A percentile compares a stretch with the other conserved stretches of the same genome.
These are phyloP conservation scores for Microtus montanus DNA, from an alignment of 2,113 vertebrate genomes.

Conservation along the genomic window DNA sequence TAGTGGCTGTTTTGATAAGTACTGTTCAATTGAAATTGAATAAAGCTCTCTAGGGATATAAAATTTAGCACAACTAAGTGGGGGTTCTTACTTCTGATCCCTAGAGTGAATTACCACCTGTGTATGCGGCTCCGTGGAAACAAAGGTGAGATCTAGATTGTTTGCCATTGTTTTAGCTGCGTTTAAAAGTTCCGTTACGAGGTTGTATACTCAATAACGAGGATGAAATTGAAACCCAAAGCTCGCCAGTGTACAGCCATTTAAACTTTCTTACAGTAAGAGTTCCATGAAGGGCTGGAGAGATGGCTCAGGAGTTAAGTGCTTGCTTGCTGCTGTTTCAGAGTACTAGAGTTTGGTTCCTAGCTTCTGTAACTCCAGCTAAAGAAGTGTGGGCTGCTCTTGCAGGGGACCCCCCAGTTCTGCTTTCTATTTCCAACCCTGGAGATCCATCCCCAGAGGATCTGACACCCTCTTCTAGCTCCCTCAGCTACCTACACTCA, in stretches of 20 bases:
- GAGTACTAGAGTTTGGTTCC: neutral
- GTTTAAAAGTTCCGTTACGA: neutral
- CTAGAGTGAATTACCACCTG: slow-evolving; percentile 46
- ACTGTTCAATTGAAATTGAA: slow-evolving; percentile 44
- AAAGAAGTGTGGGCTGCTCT: neutral
- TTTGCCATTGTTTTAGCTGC: neutral
- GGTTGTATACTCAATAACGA: neutral
- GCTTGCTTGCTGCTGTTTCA: neutral
- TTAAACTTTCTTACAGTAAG: neutral
- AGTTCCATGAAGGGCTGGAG: neutral
- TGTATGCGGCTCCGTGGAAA: neutral
- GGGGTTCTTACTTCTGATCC: slow-evolving; percentile 19
- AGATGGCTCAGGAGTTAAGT: neutral
- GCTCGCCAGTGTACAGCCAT: neutral
- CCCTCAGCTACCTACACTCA: neutral
- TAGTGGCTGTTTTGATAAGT: slow-evolving; percentile 10
- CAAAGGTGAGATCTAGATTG: neutral
- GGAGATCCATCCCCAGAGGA: neutral
- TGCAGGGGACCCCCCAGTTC: neutral
- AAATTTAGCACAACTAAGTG: slow-evolving; percentile 45
- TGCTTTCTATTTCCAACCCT: neutral
- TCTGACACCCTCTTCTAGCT: neutral
- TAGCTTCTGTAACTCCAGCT: neutral
- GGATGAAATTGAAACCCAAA: neutral
- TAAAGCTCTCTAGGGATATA: slow-evolving; percentile 27